A percentile compares a stretch with the other conserved stretches of the same genome.
These are phyloP conservation scores for Pelosia muscerda DNA, from an alignment of 2,888 invertebrate genomes.

Conservation along the genomic window DNA sequence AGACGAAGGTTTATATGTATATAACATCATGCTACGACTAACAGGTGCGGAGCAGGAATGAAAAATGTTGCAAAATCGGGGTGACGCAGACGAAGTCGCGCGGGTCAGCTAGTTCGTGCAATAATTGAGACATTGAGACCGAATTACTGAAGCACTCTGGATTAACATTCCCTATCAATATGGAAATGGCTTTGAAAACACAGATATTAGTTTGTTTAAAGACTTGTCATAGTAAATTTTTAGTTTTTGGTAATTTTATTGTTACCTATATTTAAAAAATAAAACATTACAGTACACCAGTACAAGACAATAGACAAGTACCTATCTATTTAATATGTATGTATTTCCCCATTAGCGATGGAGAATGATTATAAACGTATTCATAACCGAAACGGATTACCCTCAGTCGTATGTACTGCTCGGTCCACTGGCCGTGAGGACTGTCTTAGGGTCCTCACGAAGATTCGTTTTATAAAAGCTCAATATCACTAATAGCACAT, in stretches of 20 bases:
- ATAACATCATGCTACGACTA: no score
- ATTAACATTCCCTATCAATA: slow-evolving; percentile 1
- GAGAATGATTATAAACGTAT: background rate
- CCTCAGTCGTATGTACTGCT: background rate
- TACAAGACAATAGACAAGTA: background rate
- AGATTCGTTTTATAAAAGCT: no score
- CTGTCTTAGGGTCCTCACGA: no score
- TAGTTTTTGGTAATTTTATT: no score
- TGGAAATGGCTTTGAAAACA: slow-evolving; percentile 5
- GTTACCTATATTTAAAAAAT: no score
- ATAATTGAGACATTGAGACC: slow-evolving; percentile 31
- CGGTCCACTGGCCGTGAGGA: background rate
- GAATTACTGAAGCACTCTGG: slow-evolving; percentile 29
- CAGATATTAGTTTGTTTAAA: background rate
- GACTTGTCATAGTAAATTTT: background rate
- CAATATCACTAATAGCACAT: no score
- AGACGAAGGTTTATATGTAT: no score
- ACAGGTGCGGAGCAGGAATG: no score
- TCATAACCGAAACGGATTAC: background rate
- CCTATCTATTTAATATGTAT: background rate
- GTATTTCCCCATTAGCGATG: background rate
- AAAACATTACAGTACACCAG: no score
- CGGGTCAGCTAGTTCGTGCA: slow-evolving; percentile 45
- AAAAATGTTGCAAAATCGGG: no score
- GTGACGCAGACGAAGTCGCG: no score